Evolutionary conservation across 2,113 vertebrate species (phyloP).

Genomic region (Ciconia boyciana): DNA sequence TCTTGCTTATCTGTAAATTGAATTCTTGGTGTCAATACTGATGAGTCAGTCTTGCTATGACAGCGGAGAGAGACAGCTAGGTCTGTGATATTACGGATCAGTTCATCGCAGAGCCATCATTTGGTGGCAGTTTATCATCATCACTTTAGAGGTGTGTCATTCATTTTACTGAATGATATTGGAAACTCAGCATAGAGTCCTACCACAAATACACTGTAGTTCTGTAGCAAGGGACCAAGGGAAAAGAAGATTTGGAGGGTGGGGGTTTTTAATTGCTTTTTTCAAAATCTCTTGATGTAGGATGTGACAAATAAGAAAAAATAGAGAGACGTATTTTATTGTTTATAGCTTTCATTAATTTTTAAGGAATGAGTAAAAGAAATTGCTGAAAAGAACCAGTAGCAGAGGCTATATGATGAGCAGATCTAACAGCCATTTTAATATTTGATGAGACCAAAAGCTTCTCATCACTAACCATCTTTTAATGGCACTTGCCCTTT

Average conservation of each 20-base stretch:
- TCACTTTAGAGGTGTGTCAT: neutral
- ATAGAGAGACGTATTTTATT: constrained; percentile 25
- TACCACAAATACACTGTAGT: neutral
- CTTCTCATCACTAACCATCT: constrained; percentile 72
- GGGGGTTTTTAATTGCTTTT: neutral
- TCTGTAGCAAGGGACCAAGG: neutral
- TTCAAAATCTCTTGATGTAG: constrained; percentile 8
- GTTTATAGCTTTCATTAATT: constrained; percentile 59
- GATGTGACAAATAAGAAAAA: constrained; percentile 9
- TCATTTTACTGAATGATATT: neutral
- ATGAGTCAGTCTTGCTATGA: neutral
- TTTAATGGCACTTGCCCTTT: constrained; percentile 69
- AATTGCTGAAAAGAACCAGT: constrained; percentile 39
- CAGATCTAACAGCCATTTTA: constrained; percentile 69
- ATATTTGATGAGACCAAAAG: constrained; percentile 79
- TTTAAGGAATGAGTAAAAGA: constrained; percentile 60
- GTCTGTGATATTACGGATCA: neutral
- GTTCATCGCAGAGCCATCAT: neutral
- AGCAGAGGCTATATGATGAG: neutral
- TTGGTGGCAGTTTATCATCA: neutral
- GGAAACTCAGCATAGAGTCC: neutral
- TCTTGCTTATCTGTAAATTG: neutral
- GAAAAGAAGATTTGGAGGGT: neutral
- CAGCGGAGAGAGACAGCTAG: neutral
- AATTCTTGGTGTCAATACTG: neutral